Evolutionary conservation across 2,113 vertebrate species (phyloP), one percentile per base, ranked within the genome.

Genomic region (Pyxicephalus adspersus): DNA sequence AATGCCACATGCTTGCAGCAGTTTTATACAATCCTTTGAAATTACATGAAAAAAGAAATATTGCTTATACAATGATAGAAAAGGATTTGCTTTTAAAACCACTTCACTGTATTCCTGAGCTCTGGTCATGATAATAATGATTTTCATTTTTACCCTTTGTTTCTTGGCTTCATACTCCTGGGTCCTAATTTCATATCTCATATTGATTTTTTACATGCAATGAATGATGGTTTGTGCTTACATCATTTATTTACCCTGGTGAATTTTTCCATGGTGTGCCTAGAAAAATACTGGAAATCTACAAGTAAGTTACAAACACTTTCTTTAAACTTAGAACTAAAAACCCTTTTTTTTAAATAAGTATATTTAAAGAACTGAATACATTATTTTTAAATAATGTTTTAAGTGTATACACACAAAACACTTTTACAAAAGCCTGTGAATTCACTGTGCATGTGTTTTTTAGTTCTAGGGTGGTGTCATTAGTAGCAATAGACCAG

Each of bases 141-240:
- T 54, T 72, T 55, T 72, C 26, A 55, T 29, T 51, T 55, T 72
- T 29, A 55, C 26, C 51, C 51, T 72, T 72, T 52, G 50, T 70
- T 70, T 17, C 45, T 70, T 70, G 38, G 19, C 45, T 7, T 70
- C 22, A 23, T 70, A 17, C 51, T 55, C 25, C 8, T 26, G 50
- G 19, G 68, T 71, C 50, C 34, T 29, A 17, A 15, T 71, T 54
- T 54, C 28, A 71, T 54, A 71, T 29, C 25, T 28, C 22, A 18
- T 71, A 71, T 71, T 71, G 50, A 71, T 71, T 71, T 71, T 52
- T 55, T 28, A 54, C 50, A 54, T 71, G 51, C 66, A 52, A 15
- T 70, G 50, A 71, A 71, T 71, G 26, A 19, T 71, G 19, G 26
- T 52, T 50, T 17, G 22, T 68, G 51, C 51, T 71, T 55, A 71